Evolutionary conservation across 2,113 vertebrate genomes (phyloP).

Genomic region (Brachionichthys hirsutus): DNA sequence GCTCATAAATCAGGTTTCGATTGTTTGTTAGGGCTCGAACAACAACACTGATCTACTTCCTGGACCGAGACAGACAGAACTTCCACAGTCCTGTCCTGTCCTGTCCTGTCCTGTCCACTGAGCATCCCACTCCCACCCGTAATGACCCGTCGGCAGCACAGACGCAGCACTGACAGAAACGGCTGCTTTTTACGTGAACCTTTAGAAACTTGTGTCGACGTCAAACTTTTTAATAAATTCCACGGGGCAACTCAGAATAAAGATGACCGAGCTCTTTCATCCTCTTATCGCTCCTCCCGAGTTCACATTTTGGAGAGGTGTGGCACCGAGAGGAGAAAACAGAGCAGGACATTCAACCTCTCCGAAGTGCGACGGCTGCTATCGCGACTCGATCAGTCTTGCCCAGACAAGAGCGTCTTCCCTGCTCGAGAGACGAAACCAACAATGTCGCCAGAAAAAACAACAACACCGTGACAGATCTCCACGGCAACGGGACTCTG

Average conservation of each 20-base stretch:
- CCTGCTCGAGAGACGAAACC: slow-evolving; percentile 36
- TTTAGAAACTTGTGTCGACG: too few relatives aligned
- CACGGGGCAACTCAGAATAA: neutral
- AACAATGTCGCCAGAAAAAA: slow-evolving; percentile 51
- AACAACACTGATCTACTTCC: slow-evolving; percentile 6
- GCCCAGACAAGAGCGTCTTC: slow-evolving; percentile 40
- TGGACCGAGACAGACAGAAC: slow-evolving; percentile 31
- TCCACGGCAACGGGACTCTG: slow-evolving; percentile 59
- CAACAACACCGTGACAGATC: slow-evolving; percentile 52
- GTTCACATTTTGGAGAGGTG: slow-evolving; percentile 19
- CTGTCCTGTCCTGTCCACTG: too few relatives aligned
- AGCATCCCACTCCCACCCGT: neutral
- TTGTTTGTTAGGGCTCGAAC: neutral
- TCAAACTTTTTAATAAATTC: too few relatives aligned
- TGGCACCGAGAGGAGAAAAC: slow-evolving; percentile 6
- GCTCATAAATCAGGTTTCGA: too few relatives aligned
- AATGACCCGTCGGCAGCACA: neutral
- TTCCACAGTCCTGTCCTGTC: too few relatives aligned
- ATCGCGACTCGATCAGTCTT: slow-evolving; percentile 44
- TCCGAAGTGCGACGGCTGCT: neutral
- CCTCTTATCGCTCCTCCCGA: slow-evolving; percentile 31
- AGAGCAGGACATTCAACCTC: neutral
- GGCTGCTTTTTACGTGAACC: neutral
- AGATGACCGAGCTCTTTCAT: neutral
- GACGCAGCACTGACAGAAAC: neutral